Percentiles rank a stretch among this genome's conserved stretches.
Conservation (phyloP, 2,113 vertebrate species). For the Pluvianellus socialis region DNA sequence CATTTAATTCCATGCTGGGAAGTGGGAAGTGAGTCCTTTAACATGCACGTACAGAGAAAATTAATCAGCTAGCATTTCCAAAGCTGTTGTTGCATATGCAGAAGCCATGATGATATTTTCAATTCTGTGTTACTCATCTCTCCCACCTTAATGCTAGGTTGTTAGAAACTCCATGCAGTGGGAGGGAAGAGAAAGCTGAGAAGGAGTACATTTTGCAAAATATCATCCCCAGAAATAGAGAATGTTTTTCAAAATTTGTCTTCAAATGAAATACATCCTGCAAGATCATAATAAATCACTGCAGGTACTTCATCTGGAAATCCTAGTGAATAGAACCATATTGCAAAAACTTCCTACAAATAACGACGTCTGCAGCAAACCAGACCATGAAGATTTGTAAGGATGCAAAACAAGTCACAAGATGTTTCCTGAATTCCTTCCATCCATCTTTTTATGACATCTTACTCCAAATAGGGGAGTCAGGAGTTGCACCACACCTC, state of each 20-base stretch:
- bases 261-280: not conserved
- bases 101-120: conserved; percentile 16
- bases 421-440: not conserved
- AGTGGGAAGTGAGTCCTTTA: not conserved
- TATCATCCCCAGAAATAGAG: conserved; percentile 5
- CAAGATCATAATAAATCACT: conserved; percentile 22
- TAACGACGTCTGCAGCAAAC: not conserved
- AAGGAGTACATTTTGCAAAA: not conserved
- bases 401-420: not conserved
- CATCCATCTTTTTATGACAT: not conserved
- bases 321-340: not conserved
- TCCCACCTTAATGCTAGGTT: conserved; percentile 60
- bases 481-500: not conserved
- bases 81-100: conserved; percentile 40
- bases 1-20: not conserved
- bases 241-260: not conserved
- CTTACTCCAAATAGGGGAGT: not conserved
- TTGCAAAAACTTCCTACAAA: not conserved
- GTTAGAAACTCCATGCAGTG: not conserved
- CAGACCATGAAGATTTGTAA: not conserved
- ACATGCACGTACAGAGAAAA: conserved; percentile 19
- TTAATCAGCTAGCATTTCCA: conserved; percentile 21
- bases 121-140: conserved; percentile 41
- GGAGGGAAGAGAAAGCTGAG: not conserved
- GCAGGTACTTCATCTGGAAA: conserved; percentile 36